These are phyloP conservation scores for Myocastor coypus DNA, from an alignment of 2,113 vertebrate genomes.

Conservation along the genomic window DNA sequence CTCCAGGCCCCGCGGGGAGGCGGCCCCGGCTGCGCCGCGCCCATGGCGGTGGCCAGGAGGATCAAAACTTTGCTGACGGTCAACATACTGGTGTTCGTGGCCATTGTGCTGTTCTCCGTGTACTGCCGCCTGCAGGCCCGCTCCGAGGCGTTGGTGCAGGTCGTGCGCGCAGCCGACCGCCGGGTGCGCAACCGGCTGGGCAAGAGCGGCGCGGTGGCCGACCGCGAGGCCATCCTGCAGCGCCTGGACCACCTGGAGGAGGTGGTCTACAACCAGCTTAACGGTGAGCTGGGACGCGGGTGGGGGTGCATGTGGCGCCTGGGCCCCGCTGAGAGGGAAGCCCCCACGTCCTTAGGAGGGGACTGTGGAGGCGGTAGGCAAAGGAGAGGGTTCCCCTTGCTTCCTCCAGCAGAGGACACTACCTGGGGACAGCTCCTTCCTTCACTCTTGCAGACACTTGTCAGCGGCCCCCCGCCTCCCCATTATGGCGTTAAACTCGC, in stretches of 20 bases:
- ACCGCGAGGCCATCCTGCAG: slow-evolving; percentile 96
- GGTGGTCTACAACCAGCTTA: slow-evolving; percentile 98
- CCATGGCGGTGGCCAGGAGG: slow-evolving; percentile 98
- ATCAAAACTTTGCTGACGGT: slow-evolving; percentile 99
- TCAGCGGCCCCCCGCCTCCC: not conserved
- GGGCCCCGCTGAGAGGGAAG: not conserved
- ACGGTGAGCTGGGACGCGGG: slow-evolving; percentile 87
- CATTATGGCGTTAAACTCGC: not conserved
- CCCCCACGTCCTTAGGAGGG: not conserved
- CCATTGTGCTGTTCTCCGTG: slow-evolving; percentile 97
- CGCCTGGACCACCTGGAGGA: slow-evolving; percentile 97
- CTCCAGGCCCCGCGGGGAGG: slow-evolving; percentile 43
- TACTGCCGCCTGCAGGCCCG: slow-evolving; percentile 98
- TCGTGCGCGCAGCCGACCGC: slow-evolving; percentile 92
- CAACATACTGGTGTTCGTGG: slow-evolving; percentile 98
- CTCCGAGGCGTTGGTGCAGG: slow-evolving; percentile 94
- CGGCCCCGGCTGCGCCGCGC: slow-evolving; percentile 78
- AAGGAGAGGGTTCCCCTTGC: not conserved
- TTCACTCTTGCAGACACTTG: not conserved
- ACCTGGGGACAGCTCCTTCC: not conserved
- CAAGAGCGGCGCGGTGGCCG: slow-evolving; percentile 91
- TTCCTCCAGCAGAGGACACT: not conserved
- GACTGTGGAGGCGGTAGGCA: not conserved
- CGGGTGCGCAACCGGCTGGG: slow-evolving; percentile 91
- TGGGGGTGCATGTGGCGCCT: not conserved